phyloP scores from a whole-genome alignment of 2,888 invertebrate genomes.

The Luperina nickerlii region DNA sequence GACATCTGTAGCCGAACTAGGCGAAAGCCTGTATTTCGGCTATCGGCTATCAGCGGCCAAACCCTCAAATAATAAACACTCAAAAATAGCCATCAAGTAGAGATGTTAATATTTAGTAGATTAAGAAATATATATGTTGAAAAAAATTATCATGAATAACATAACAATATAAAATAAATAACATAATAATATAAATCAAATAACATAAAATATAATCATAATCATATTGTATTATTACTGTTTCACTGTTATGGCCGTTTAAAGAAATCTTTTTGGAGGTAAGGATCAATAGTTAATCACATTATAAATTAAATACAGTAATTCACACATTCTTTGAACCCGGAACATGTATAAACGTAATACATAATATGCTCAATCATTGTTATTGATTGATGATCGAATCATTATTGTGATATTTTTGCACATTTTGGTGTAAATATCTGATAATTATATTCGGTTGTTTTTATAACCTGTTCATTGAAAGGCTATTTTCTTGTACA shows the following conservation, averaged over 20 bases:
- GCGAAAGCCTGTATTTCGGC: too few species aligned
- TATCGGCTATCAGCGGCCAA: too few species aligned
- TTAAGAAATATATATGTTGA: too few species aligned
- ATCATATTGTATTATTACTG: not conserved
- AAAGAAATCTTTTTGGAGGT: not conserved
- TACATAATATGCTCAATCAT: conserved; percentile 45
- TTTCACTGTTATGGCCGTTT: not conserved
- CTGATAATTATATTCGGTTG: not conserved
- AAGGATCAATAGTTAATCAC: not conserved
- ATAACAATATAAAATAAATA: too few species aligned
- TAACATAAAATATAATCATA: too few species aligned
- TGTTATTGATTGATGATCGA: conserved; percentile 35
- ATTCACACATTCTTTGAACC: conserved; percentile 37
- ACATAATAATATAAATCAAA: too few species aligned
- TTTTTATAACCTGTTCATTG: conserved; percentile 14
- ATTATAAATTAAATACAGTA: not conserved
- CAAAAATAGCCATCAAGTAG: too few species aligned
- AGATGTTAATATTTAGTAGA: too few species aligned
- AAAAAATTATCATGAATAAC: too few species aligned
- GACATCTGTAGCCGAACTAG: too few species aligned
- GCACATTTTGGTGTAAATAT: conserved; percentile 25
- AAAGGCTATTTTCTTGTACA: conserved; percentile 19
- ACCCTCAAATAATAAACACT: too few species aligned
- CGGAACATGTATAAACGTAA: conserved; percentile 33
- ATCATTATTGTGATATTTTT: conserved; percentile 30